Base-by-base conservation (phyloP, 1,140 invertebrate species). In the Teleopsis dalmanni region DNA sequence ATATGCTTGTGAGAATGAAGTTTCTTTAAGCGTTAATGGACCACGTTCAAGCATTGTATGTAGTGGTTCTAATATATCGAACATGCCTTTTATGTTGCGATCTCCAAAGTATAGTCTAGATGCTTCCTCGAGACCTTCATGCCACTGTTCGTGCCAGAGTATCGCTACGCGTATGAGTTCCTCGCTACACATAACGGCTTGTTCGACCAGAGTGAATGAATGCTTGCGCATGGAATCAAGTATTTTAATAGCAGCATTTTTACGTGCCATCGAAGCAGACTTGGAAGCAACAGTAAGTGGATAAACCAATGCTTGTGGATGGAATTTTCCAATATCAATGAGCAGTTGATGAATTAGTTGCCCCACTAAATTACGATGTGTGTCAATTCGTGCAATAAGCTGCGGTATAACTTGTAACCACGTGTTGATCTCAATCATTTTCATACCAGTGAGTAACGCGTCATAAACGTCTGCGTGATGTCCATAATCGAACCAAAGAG, bases 361-460 rank as follows among this genome's bases (percentile, higher is more conserved):
- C 0, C 87, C 88, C 0, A 98, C 94, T 37, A 93, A 67, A 50
- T 83, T 81, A 21, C 92, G 77, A 1, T 88, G 88, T 0, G 93
- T 95, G 65, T 99, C 97, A 52, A 99, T 97, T 40, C 96, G 79
- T 2, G 96, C 95, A 55, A 99, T 99, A 2, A 99, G 73, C 72
- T 99, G 97, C 1, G 97, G 97, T 56, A 99, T 98, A 0, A 99
- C 95, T 79, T 99, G 95, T 2, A 99, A 75, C 97, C 97, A 99
- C 10, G 94, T 98, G 59, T 98, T 95, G 48, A 98, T 93, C 59
- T 96, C 91, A 25, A 98, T 94, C 1, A 85, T 81, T 53, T 89
- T 83, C 35, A 98, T 87, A 1, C 93, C 93, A 54, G 97, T 93
- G 1, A 85, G 79, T 14, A 99, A 80, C 0, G 92, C 91, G 48